A percentile compares a stretch with the other conserved stretches of the same genome.
phyloP scores from a whole-genome alignment of 1,140 invertebrate genomes.

The Lepidurus apus region DNA sequence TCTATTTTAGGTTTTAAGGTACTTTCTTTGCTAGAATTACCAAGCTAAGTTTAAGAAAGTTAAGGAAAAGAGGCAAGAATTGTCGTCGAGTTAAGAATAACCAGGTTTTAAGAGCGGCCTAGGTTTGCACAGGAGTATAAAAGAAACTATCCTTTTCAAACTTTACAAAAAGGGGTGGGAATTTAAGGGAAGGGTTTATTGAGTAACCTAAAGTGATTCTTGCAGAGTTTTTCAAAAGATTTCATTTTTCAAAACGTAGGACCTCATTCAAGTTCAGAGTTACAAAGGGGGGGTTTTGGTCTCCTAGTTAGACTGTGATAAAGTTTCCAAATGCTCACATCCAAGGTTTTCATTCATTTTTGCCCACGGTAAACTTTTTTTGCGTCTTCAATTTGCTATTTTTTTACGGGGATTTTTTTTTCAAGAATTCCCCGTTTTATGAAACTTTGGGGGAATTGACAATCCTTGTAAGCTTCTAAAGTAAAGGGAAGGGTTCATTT shows the following conservation, averaged over 20 bases:
- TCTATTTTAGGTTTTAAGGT: neutral
- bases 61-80: neutral
- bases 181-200: neutral
- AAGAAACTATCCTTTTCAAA: neutral
- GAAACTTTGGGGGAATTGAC: neutral
- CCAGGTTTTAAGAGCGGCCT: slow-evolving; percentile 16
- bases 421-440: neutral
- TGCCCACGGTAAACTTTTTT: neutral
- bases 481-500: neutral
- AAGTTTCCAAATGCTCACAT: slow-evolving; percentile 22
- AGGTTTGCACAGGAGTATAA: neutral
- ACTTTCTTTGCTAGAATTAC: neutral
- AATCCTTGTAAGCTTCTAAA: neutral
- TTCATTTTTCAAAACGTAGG: slow-evolving; percentile 1
- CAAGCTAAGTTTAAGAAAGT: neutral
- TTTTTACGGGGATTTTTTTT: neutral
- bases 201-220: neutral
- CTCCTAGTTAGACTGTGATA: slow-evolving; percentile 21
- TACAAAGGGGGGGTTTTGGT: slow-evolving; percentile 18
- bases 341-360: slow-evolving; percentile 10
- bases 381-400: neutral
- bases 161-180: neutral
- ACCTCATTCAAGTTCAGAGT: slow-evolving; percentile 16
- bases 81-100: neutral
- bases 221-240: neutral